A percentile compares a stretch with the other conserved stretches of the same genome.
phyloP scores from a whole-genome alignment of 2,888 invertebrate genomes.

The Strigamia crassipes region DNA sequence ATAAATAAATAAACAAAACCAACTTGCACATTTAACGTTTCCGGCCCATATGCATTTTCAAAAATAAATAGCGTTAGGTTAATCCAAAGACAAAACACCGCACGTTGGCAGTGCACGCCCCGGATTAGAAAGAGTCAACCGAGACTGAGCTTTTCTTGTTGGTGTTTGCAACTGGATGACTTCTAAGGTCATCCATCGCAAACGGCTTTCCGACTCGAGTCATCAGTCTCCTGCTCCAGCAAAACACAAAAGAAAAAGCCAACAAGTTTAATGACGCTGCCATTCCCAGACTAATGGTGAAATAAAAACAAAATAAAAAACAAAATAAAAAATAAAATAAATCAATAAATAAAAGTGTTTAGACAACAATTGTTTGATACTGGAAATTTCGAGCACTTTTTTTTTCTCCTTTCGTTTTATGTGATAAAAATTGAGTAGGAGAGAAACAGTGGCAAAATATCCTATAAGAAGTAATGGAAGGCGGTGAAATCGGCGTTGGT shows the following conservation, averaged over 20 bases:
- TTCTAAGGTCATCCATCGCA: neutral
- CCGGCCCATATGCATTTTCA: neutral
- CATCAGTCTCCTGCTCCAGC: neutral
- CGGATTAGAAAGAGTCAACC: neutral
- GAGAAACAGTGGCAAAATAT: neutral
- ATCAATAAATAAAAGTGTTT: too few species aligned
- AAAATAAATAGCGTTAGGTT: neutral
- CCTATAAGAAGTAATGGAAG: constrained; percentile 2
- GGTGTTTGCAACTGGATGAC: neutral
- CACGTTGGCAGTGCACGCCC: neutral
- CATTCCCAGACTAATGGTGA: neutral
- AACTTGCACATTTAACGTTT: neutral
- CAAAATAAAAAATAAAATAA: too few species aligned
- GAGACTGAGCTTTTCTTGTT: neutral
- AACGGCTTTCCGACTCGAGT: neutral
- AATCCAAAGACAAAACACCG: constrained; percentile 1
- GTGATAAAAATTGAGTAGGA: neutral
- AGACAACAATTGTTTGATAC: too few species aligned
- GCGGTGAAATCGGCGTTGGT: neutral
- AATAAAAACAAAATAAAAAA: too few species aligned
- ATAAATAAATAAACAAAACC: neutral
- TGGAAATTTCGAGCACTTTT: too few species aligned
- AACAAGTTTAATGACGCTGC: neutral
- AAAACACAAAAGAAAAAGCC: neutral
- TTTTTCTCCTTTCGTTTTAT: neutral